These are phyloP conservation scores for Gibbula magus DNA, from an alignment of 2,888 invertebrate genomes.

Conservation along the genomic window DNA sequence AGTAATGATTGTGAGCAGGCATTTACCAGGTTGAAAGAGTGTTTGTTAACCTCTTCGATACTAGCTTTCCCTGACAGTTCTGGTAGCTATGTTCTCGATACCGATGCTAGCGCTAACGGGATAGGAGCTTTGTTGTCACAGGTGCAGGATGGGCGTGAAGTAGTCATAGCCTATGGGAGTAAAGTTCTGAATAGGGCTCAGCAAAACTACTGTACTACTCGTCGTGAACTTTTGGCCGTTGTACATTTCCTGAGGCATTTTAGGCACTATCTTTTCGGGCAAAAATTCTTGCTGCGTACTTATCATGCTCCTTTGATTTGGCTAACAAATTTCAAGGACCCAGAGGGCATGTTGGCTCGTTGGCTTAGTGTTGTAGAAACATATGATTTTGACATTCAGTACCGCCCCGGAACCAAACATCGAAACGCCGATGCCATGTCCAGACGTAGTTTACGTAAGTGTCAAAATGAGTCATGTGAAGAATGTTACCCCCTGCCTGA, in stretches of 20 bases:
- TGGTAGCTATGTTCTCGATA: background rate
- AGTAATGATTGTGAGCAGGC: background rate
- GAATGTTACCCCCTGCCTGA: no score
- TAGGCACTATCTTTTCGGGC: no score
- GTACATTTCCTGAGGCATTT: slow-evolving; percentile 10
- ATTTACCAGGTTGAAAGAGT: background rate
- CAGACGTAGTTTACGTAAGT: no score
- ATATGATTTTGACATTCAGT: no score
- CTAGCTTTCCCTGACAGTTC: background rate
- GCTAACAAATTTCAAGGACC: no score
- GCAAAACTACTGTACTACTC: slow-evolving; percentile 16
- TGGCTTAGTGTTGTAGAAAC: no score
- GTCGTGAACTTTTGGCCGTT: slow-evolving; percentile 22
- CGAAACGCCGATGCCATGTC: no score
- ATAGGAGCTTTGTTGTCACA: background rate
- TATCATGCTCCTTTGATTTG: no score
- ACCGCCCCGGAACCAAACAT: no score
- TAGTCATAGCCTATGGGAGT: slow-evolving; percentile 15
- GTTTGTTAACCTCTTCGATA: background rate
- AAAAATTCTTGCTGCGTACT: no score
- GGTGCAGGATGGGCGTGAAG: slow-evolving; percentile 17
- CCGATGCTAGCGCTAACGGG: background rate
- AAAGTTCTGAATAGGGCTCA: background rate
- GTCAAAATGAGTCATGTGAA: no score
- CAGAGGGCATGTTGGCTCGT: no score